phyloP scores from a whole-genome alignment of 2,113 vertebrate genomes.

The Percina caprodes region DNA sequence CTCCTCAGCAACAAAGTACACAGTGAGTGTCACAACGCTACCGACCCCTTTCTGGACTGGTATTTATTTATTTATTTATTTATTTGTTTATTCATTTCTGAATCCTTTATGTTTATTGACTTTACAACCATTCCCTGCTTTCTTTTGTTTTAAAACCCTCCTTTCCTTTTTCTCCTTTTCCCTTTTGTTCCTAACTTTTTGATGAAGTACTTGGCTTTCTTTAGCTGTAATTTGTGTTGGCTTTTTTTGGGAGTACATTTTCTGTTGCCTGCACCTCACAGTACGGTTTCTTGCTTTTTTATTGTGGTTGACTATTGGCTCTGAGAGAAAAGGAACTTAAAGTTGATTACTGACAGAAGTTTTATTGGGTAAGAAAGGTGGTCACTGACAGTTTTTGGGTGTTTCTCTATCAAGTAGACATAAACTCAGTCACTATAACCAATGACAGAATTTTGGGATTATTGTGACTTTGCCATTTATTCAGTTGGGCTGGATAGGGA shows the following conservation, averaged over 20 bases:
- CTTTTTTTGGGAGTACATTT: constrained; percentile 55
- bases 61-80: constrained; percentile 91
- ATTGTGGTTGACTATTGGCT: constrained; percentile 66
- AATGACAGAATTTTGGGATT: background rate
- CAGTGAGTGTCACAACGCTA: constrained; percentile 85
- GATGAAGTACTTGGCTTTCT: constrained; percentile 52
- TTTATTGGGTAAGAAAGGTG: constrained; percentile 52
- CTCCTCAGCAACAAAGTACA: constrained; percentile 88
- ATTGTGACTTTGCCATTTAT: background rate
- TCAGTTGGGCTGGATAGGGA: background rate
- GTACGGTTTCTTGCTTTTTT: constrained; percentile 69
- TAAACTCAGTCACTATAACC: background rate
- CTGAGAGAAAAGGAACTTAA: constrained; percentile 45
- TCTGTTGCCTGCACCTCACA: constrained; percentile 69
- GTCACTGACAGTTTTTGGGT: constrained; percentile 13
- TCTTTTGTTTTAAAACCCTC: constrained; percentile 62
- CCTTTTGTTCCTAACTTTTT: constrained; percentile 51
- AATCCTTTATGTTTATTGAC: constrained; percentile 69
- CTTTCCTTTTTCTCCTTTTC: constrained; percentile 27
- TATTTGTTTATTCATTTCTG: constrained; percentile 82
- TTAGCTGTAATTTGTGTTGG: constrained; percentile 66
- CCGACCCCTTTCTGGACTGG: constrained; percentile 87
- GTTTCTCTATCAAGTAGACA: constrained; percentile 2
- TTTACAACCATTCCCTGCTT: constrained; percentile 66
- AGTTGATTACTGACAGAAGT: constrained; percentile 21